phyloP scores from a whole-genome alignment of 2,113 vertebrate genomes.

The Columbina picui region DNA sequence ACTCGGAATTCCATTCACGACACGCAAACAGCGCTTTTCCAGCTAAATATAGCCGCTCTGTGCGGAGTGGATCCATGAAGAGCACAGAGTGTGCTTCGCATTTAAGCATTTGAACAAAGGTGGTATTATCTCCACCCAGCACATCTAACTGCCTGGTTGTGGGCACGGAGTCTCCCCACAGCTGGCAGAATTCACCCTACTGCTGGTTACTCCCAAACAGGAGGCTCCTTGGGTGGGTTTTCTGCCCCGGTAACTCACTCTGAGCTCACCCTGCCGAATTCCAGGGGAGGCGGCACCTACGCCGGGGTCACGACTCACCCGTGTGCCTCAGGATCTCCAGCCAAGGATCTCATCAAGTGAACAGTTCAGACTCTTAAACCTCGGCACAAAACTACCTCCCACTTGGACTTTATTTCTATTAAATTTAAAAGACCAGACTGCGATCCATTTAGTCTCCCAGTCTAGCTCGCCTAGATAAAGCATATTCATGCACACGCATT shows the following conservation, averaged over 20 bases:
- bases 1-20: background rate
- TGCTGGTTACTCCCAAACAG: fast-evolving
- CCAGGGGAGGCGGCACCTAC: background rate
- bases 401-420: background rate
- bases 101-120: background rate
- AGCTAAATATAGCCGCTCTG: background rate
- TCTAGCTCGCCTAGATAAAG: too few species aligned
- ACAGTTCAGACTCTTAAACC: background rate
- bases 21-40: background rate
- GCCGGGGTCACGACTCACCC: fast-evolving
- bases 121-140: background rate
- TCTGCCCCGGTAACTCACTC: background rate
- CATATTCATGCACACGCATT: too few species aligned
- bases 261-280: background rate
- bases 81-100: background rate
- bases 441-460: background rate
- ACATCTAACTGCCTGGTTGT: background rate
- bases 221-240: background rate
- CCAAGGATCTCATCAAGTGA: background rate
- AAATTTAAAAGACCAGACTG: background rate
- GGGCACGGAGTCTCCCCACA: background rate
- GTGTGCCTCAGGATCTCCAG: fast-evolving
- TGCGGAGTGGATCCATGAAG: fast-evolving
- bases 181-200: background rate
- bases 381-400: background rate